Evolutionary conservation across 2,888 invertebrate genomes (phyloP), one percentile per base, ranked within the genome.

Genomic region (Trissolcus japonicus): DNA sequence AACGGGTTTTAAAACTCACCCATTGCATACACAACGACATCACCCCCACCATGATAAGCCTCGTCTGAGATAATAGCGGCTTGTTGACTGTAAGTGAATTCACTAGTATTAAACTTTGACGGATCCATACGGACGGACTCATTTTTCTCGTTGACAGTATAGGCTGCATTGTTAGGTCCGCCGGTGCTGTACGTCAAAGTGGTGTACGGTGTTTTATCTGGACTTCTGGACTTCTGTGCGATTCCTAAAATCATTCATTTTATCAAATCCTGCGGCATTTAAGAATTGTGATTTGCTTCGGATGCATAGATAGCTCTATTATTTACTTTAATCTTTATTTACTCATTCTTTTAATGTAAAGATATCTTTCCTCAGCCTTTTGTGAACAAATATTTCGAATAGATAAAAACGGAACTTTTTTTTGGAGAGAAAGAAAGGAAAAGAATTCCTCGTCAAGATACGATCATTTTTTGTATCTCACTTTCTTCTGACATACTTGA

Each of bases 1-100:
- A 68, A 55, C 29, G 46, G 35, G 59, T 61, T 53, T 29, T 51
- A 48, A 54, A 46, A 67, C 75, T 80, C 87, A 93, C 95, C 95
- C 89, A 90, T 91, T 29, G 97, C 96, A 89, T 95, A 96, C 62
- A 97, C 92, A 1, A 93, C 91, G 0, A 97, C 97, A 88, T 98
- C 97, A 16, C 95, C 95, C 0, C 96, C 96, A 0, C 95, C 94
- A 81, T 96, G 96, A 41, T 93, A 91, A 83, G 94, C 95, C 86
- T 95, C 95, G 80, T 93, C 92, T 3, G 93, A 91, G 78, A 92
- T 91, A 41, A 95, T 92, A 0, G 92, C 92, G 0, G 95, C 93
- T 80, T 94, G 93, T 85, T 95, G 95, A 35, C 93, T 92, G 83
- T 95, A 95, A 46, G 92, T 90, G 84, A 92, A 94, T 75, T 91